Evolutionary conservation across 2,888 invertebrate species (phyloP).

Genomic region (Adela reaumurella): DNA sequence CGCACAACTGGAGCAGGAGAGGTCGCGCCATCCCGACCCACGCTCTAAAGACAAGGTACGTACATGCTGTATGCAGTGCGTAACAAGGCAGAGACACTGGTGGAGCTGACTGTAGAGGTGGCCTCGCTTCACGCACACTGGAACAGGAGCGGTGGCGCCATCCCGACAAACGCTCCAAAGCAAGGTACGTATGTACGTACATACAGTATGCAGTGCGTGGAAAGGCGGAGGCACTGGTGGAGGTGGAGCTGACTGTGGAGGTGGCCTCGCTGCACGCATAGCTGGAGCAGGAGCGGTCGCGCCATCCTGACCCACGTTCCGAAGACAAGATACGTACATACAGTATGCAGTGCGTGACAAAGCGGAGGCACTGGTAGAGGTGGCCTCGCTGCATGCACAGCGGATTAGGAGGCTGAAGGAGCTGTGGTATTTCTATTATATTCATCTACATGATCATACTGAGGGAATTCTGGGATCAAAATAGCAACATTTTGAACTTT

Average conservation of each 20-base stretch:
- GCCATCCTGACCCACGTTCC: conserved; percentile 52
- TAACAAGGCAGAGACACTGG: conserved; percentile 71
- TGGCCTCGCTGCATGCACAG: conserved; percentile 63
- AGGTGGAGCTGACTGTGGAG: conserved; percentile 70
- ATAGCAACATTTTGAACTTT: no score
- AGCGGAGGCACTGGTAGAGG: conserved; percentile 69
- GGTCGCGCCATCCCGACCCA: conserved; percentile 61
- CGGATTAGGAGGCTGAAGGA: no score
- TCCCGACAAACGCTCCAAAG: conserved; percentile 53
- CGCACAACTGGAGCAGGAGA: conserved; percentile 71
- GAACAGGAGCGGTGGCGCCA: conserved; percentile 73
- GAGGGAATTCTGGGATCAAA: no score
- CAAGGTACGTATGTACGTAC: conserved; percentile 26
- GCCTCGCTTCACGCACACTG: conserved; percentile 64
- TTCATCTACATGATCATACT: no score
- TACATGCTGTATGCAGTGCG: conserved; percentile 73
- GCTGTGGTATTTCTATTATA: no score
- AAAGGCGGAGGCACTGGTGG: conserved; percentile 64
- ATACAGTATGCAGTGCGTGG: conserved; percentile 25
- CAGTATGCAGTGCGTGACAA: conserved; percentile 69
- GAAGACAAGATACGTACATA: conserved; percentile 40
- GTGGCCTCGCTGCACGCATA: conserved; percentile 64
- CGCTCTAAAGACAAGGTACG: conserved; percentile 51
- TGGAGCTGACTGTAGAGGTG: conserved; percentile 70
- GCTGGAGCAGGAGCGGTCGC: conserved; percentile 73